phyloP scores from a whole-genome alignment of 2,888 invertebrate species.

The Isoperla grammatica region DNA sequence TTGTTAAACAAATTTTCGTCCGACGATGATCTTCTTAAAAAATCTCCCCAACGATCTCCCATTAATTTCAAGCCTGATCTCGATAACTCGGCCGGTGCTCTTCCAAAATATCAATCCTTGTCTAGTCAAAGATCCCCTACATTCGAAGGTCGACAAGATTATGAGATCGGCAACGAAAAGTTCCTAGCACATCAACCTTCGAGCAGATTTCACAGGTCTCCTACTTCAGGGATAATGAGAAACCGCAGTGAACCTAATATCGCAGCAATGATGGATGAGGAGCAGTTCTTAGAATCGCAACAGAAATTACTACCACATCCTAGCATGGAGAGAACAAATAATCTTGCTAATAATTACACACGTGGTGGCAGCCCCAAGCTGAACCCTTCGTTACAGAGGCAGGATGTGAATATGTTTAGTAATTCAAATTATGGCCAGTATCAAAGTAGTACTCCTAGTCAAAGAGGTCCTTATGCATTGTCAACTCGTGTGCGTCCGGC shows the following conservation, averaged over 20 bases:
- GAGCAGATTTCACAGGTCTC: constrained; percentile 2
- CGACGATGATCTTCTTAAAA: constrained; percentile 2
- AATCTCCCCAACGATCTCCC: constrained; percentile 15
- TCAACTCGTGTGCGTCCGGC: constrained; percentile 24
- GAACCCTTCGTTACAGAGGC: background rate
- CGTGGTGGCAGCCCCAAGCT: background rate
- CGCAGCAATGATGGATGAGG: constrained; percentile 24
- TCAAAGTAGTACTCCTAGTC: background rate
- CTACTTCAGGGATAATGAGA: constrained; percentile 10
- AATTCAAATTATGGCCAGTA: background rate
- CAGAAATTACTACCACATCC: constrained; percentile 1
- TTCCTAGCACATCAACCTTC: background rate
- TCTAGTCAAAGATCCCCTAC: constrained; percentile 8
- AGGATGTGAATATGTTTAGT: no score
- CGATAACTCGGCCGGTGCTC: no score
- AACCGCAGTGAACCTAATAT: constrained; percentile 28
- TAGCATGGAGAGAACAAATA: constrained; percentile 3
- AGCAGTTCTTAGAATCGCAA: constrained; percentile 22
- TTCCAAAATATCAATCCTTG: background rate
- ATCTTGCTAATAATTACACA: background rate
- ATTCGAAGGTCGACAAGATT: background rate
- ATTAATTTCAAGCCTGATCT: background rate
- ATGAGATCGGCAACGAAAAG: background rate
- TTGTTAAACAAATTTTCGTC: constrained; percentile 28
- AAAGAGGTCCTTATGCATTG: background rate